phyloP scores from a whole-genome alignment of 35 echinoderm and acorn worm species.

The Diadema setosum region DNA sequence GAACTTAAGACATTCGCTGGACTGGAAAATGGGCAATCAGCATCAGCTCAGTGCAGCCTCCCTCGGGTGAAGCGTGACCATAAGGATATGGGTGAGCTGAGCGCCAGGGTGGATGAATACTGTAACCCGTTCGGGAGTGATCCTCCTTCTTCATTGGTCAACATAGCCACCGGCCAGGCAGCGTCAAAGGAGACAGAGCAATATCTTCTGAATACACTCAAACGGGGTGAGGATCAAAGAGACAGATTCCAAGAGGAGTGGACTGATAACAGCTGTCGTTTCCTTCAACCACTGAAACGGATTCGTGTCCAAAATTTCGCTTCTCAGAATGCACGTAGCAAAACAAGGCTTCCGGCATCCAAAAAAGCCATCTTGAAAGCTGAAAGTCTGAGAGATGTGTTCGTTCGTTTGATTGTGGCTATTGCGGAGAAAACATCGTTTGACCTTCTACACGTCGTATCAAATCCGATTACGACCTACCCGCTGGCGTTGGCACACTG shows the following conservation, averaged over 20 bases:
- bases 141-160: slow-evolving; percentile 8
- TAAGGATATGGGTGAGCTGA: slow-evolving; percentile 46
- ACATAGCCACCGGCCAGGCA: slow-evolving; percentile 36
- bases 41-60: slow-evolving; percentile 32
- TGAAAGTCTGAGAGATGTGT: slow-evolving; percentile 60
- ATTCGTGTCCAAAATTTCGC: slow-evolving; percentile 49
- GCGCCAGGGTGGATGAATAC: slow-evolving; percentile 31
- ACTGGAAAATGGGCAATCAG: slow-evolving; percentile 39
- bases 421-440: slow-evolving; percentile 59
- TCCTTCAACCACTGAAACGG: slow-evolving; percentile 51
- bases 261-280: slow-evolving; percentile 7
- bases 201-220: slow-evolving; percentile 16
- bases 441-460: slow-evolving; percentile 41
- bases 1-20: slow-evolving; percentile 47
- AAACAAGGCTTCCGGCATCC: neutral
- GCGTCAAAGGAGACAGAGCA: slow-evolving; percentile 32
- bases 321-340: slow-evolving; percentile 5
- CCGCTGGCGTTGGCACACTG: slow-evolving; percentile 66
- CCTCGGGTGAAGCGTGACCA: slow-evolving; percentile 47
- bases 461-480: slow-evolving; percentile 56
- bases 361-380: neutral
- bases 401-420: slow-evolving; percentile 43
- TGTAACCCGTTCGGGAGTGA: slow-evolving; percentile 52
- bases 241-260: slow-evolving; percentile 53
- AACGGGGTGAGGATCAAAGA: slow-evolving; percentile 23